Percentiles rank a stretch among this genome's conserved stretches.
Conservation (phyloP, 2,113 vertebrate genomes). For the Nanorana parkeri region DNA sequence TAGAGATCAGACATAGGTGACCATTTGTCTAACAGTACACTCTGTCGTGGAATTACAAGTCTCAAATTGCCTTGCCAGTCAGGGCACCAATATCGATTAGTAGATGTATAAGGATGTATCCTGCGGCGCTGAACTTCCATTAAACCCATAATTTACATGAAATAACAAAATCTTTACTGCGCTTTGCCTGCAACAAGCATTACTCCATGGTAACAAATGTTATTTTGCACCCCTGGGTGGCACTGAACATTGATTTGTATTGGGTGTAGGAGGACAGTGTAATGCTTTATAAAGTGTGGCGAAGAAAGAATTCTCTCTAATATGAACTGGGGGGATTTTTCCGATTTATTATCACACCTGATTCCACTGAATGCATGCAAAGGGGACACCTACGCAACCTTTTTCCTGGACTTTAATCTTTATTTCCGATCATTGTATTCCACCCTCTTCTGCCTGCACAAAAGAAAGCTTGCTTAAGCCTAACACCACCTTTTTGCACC, state of each 20-base stretch:
- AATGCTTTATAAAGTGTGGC: conserved; percentile 62
- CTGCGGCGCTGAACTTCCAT: not conserved
- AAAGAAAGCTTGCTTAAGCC: too few relatives aligned
- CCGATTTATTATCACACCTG: not conserved
- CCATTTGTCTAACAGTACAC: too few relatives aligned
- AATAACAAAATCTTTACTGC: conserved; percentile 1
- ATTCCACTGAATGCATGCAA: too few relatives aligned
- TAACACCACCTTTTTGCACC: too few relatives aligned
- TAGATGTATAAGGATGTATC: not conserved
- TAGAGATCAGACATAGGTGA: too few relatives aligned
- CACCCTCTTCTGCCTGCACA: too few relatives aligned
- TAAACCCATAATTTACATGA: conserved; percentile 22
- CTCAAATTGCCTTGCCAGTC: too few relatives aligned
- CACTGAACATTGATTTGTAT: conserved; percentile 64
- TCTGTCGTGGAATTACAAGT: too few relatives aligned
- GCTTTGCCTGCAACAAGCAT: conserved; percentile 13
- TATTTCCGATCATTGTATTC: too few relatives aligned
- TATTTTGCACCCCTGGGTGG: conserved; percentile 62
- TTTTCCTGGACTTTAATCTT: too few relatives aligned
- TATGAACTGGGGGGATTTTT: not conserved
- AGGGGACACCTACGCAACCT: too few relatives aligned
- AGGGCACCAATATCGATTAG: too few relatives aligned
- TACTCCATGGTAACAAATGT: conserved; percentile 59
- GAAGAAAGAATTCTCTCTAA: conserved; percentile 5
- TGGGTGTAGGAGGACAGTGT: conserved; percentile 55